Base-by-base conservation (phyloP, 2,797 vertebrate genomes). In the Hemitrygon akajei region DNA sequence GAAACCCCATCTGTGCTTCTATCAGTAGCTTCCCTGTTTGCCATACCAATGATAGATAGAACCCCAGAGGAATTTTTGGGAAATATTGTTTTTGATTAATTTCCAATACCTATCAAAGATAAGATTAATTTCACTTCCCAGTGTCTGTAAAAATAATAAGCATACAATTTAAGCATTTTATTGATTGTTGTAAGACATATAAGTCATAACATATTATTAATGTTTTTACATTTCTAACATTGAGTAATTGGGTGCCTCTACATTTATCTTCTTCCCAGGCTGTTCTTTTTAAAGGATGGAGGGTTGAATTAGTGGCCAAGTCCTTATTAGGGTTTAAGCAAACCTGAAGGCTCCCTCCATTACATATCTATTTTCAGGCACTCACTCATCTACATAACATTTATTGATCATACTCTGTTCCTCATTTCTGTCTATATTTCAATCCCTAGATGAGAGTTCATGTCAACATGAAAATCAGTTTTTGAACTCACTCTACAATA, bases 51-150 rank as follows among this genome's bases (percentile, higher is more conserved):
- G n/a, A 89, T 10, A 18, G 7, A 37, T 18, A 89, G 86, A 89
- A 69, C 63, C 60, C 86, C 86, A 89, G 63, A 69, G 86, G 63
- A 89, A 89, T 66, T 89, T 89, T 89, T 63, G 63, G 34, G 86
- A n/a, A 37, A 22, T n/a, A 25, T 69, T 89, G 34, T 89, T 89
- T 84, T 63, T 37, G 34, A 89, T 89, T 34, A 66, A 89, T 7
- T 89, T 69, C 30, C 60, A 7, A 89, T 18, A 66, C 86, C 56
- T 30, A 5, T 10, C 9, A 22, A 18, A 66, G 2, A 80, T 80
- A 80, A 4, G 34, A 80, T 14, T 37, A 34, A 37, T 18, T 69
- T 34, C 16, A 89, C 4, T 89, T 60, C 2, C 60, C n/a, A 66
- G n/a, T 9, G 0, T 20, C n/a, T 69, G 60, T 66, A 69, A 89